Evolutionary conservation across 2,113 vertebrate genomes (phyloP).

Genomic region (Crocuta crocuta): DNA sequence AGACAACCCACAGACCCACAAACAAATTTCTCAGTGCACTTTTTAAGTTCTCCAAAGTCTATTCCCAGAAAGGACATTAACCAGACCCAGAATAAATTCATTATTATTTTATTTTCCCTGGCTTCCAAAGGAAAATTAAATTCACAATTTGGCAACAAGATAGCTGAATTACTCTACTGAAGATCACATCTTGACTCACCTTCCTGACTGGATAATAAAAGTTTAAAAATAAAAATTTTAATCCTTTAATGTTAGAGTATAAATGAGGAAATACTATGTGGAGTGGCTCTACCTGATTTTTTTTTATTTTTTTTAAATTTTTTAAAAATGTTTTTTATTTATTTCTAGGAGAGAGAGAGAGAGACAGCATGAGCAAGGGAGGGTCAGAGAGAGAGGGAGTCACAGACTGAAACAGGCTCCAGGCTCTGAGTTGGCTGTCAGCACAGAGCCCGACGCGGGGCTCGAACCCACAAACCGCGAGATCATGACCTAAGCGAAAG

Average conservation of each 20-base stretch:
- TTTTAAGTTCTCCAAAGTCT: slow-evolving; percentile 54
- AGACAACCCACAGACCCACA: slow-evolving; percentile 67
- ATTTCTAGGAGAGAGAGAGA: too few relatives aligned
- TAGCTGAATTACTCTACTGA: neutral
- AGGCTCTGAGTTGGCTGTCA: too few relatives aligned
- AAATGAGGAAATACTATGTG: neutral
- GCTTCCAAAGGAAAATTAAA: slow-evolving; percentile 35
- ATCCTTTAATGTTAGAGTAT: neutral
- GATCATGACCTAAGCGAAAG: too few relatives aligned
- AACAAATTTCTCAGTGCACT: slow-evolving; percentile 49
- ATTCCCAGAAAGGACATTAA: slow-evolving; percentile 68
- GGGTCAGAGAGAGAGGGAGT: too few relatives aligned
- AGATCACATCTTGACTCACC: neutral
- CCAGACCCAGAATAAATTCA: slow-evolving; percentile 48
- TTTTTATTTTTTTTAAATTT: too few relatives aligned
- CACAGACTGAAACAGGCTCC: too few relatives aligned
- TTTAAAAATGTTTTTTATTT: too few relatives aligned
- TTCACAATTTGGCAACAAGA: neutral
- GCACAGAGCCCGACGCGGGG: too few relatives aligned
- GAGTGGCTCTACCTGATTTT: neutral
- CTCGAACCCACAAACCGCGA: too few relatives aligned
- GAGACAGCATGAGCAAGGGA: too few relatives aligned
- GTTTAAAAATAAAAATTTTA: neutral
- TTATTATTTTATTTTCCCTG: slow-evolving; percentile 60
- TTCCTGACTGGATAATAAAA: neutral